These are phyloP conservation scores for Hafferia zeledoni DNA, from an alignment of 2,797 vertebrate genomes.

Conservation along the genomic window DNA sequence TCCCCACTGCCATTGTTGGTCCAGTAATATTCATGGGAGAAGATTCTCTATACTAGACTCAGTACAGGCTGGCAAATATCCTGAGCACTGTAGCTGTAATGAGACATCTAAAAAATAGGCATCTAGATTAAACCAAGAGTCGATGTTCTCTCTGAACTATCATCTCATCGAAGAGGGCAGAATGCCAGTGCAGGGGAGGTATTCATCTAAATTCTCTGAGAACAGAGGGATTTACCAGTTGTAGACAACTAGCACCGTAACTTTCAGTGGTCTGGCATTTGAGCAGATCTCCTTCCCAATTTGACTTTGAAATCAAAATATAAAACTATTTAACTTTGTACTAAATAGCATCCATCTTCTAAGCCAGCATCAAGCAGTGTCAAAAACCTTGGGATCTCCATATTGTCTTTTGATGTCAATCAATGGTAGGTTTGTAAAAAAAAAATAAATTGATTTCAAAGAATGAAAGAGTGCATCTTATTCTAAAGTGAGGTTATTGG, in stretches of 20 bases:
- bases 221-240: neutral
- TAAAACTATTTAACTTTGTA: neutral
- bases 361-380: neutral
- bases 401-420: neutral
- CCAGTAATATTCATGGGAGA: neutral
- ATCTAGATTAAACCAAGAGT: neutral
- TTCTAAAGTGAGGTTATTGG: constrained; percentile 5
- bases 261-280: neutral
- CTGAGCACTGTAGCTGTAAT: neutral
- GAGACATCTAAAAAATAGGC: neutral
- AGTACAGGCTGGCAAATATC: neutral
- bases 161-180: neutral
- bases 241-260: neutral
- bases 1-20: neutral
- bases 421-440: neutral
- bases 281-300: neutral
- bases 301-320: neutral
- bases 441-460: constrained; percentile 29
- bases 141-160: neutral
- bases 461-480: neutral
- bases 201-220: neutral
- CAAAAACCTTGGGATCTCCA: neutral
- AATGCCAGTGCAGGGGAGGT: neutral
- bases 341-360: neutral
- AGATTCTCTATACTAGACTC: neutral